Conservation (phyloP, 1,140 invertebrate genomes). For the Hermatobates lingyangjiaoensis region DNA sequence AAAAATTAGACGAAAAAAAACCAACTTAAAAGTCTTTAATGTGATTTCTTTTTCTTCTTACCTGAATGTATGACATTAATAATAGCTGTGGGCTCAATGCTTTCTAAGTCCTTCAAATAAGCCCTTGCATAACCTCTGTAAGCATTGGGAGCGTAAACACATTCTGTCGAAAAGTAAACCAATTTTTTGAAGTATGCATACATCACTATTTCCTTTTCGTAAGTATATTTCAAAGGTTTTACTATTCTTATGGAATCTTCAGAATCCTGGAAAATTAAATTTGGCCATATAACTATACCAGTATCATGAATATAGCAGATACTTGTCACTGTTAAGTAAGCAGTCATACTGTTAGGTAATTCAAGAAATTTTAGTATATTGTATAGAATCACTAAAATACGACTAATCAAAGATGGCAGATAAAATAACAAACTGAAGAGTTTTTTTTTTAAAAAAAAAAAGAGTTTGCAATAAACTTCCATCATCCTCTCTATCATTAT, state of each 20-base stretch:
- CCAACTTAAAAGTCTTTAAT: no score
- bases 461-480: no score
- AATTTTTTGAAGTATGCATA: slow-evolving; percentile 94
- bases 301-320: no score
- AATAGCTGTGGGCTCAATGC: slow-evolving; percentile 78
- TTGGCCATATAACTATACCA: background rate
- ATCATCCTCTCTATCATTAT: no score
- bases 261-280: slow-evolving; percentile 39
- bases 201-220: slow-evolving; percentile 99
- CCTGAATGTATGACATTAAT: slow-evolving; percentile 96
- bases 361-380: no score
- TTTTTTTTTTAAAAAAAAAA: background rate
- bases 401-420: background rate
- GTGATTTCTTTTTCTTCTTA: no score
- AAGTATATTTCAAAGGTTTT: slow-evolving; percentile 96
- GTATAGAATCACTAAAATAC: background rate
- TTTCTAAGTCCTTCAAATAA: slow-evolving; percentile 90
- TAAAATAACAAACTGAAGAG: background rate
- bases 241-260: slow-evolving; percentile 78
- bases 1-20: no score
- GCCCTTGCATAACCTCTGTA: slow-evolving; percentile 86
- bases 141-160: slow-evolving; percentile 95
- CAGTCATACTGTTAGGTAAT: no score
- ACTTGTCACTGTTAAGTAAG: no score
- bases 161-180: slow-evolving; percentile 99